phyloP scores from a whole-genome alignment of 2,113 vertebrate species.

The Nothobranchius kuhntae region DNA sequence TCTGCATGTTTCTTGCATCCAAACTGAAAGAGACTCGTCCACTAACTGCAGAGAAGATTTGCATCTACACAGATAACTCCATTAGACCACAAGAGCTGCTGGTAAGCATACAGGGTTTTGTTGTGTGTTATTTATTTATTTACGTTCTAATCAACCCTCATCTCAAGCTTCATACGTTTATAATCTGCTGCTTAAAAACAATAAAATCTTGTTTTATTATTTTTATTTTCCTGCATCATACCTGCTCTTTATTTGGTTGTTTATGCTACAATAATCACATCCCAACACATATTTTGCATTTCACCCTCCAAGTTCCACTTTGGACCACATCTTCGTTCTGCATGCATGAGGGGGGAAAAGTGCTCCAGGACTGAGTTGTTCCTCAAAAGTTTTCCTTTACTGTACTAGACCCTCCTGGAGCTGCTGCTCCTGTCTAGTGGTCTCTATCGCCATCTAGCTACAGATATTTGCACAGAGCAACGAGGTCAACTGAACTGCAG shows the following conservation, averaged over 20 bases:
- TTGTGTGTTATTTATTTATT: background rate
- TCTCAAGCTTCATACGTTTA: conserved; percentile 19
- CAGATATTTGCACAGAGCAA: conserved; percentile 79
- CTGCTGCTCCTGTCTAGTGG: conserved; percentile 43
- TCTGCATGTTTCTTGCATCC: conserved; percentile 98
- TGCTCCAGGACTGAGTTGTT: conserved; percentile 18
- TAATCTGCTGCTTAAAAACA: conserved; percentile 17
- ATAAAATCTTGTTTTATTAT: too few relatives aligned
- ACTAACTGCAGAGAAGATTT: conserved; percentile 94
- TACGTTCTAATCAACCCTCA: background rate
- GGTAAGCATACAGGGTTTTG: conserved; percentile 81
- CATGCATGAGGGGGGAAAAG: conserved; percentile 1
- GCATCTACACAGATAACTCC: conserved; percentile 97
- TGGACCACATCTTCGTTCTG: conserved; percentile 13
- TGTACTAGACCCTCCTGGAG: conserved; percentile 39
- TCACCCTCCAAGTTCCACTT: conserved; percentile 1
- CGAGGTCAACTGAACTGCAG: conserved; percentile 81
- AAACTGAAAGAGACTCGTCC: conserved; percentile 97
- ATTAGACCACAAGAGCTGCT: conserved; percentile 94
- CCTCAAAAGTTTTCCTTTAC: conserved; percentile 48
- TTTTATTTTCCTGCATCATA: too few relatives aligned
- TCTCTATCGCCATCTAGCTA: conserved; percentile 85
- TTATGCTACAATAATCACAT: too few relatives aligned
- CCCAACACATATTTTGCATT: background rate
- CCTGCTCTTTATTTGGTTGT: too few relatives aligned